Base-by-base conservation (phyloP, 2,797 vertebrate species). In the Fundulus diaphanus region DNA sequence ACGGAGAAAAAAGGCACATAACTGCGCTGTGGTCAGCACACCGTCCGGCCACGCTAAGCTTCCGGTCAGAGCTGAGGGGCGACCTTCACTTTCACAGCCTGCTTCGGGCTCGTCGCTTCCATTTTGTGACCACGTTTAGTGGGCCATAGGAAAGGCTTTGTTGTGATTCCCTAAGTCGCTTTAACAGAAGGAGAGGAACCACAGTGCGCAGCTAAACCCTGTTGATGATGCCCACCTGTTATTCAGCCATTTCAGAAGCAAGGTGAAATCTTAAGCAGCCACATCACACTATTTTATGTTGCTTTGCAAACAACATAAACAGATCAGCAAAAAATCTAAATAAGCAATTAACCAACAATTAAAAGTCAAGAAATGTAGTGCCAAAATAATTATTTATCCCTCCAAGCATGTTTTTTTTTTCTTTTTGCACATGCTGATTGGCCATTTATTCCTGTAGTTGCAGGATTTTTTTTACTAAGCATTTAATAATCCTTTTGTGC, bases 171-270 rank as follows among this genome's bases (percentile, higher is more conserved):
- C 87, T 74, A 52, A 85, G 89, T 79, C 79, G 78, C 88, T 85
- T 87, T 73, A 80, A 74, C 83, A 69, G 87, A 42, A 40, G 20
- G 24, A 70, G 67, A 85, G 85, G 85, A 84, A 74, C 77, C 79
- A n/a, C 77, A 52, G 82, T 74, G 48, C 78, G 73, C 72, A 67
- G 85, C 80, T 73, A 31, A 67, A 85, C 79, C 80, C 69, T 90
- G 91, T n/a, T 85, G 84, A 87, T 42, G 65, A 88, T 90, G 79
- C 79, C 93, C 94, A 95, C 95, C 94, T 95, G 93, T 95, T 95
- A 94, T 93, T 86, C 84, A 84, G 83, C 70, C 52, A 54, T 78
- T 72, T 82, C 83, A 83, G 74, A 69, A 83, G 77, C 82, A 74
- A 81, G 82, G 68, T 48, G 68, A 77, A 73, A 88, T 87, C 76